phyloP scores from a whole-genome alignment of 2,113 vertebrate genomes.

The Protomyctophum bolini region DNA sequence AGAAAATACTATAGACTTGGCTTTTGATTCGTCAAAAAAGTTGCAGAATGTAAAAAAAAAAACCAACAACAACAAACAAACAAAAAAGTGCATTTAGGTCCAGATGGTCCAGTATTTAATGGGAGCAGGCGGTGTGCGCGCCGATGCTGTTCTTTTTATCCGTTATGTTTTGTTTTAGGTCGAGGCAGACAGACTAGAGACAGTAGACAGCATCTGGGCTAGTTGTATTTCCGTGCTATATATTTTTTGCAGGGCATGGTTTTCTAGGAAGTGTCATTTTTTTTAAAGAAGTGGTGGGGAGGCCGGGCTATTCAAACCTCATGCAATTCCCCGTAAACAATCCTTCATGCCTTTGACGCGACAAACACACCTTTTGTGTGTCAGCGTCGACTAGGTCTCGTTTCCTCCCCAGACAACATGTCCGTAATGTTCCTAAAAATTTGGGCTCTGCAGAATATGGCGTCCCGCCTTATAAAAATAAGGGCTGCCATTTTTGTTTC shows the following conservation, averaged over 20 bases:
- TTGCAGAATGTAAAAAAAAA: conserved; percentile 69
- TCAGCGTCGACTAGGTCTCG: conserved; percentile 47
- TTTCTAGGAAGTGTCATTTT: conserved; percentile 87
- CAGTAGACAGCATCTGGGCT: conserved; percentile 37
- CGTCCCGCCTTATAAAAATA: conserved; percentile 94
- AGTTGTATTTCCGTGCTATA: conserved; percentile 58
- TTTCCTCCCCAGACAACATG: conserved; percentile 11
- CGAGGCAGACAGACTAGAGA: conserved; percentile 1
- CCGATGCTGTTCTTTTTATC: conserved; percentile 1
- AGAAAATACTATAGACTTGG: conserved; percentile 45
- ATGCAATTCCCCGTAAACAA: conserved; percentile 87
- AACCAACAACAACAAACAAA: conserved; percentile 42
- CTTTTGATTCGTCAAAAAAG: conserved; percentile 74
- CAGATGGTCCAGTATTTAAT: conserved; percentile 39
- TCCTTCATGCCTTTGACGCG: conserved; percentile 83
- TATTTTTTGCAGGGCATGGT: conserved; percentile 74
- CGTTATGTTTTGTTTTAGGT: conserved; percentile 1
- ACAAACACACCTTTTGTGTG: conserved; percentile 75
- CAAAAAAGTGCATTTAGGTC: conserved; percentile 62
- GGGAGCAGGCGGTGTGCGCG: conserved; percentile 9
- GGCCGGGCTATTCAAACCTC: conserved; percentile 92
- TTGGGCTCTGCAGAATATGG: conserved; percentile 96
- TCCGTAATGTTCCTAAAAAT: conserved; percentile 57
- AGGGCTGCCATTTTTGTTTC: conserved; percentile 98
- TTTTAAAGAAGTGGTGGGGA: conserved; percentile 69